phyloP scores from a whole-genome alignment of 2,888 invertebrate genomes.

The Acanthosoma haemorrhoidale region DNA sequence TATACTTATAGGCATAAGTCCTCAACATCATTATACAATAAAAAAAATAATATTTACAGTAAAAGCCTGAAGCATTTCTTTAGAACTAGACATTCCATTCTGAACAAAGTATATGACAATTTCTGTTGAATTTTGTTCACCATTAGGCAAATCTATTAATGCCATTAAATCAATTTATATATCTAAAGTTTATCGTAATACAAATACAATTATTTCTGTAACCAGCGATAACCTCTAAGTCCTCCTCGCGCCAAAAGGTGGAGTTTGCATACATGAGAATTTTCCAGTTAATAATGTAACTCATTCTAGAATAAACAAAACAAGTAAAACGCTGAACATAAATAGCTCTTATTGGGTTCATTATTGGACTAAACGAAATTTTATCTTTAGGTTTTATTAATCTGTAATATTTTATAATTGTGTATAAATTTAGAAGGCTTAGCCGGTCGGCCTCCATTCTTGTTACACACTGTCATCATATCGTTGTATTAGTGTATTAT shows the following conservation, averaged over 20 bases:
- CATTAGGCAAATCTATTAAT: background rate
- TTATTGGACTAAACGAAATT: background rate
- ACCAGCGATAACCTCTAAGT: no score
- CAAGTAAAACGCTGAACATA: no score
- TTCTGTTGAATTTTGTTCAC: background rate
- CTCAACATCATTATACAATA: background rate
- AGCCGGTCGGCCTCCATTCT: conserved; percentile 11
- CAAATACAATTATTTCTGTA: no score
- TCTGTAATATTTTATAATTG: background rate
- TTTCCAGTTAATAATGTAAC: background rate
- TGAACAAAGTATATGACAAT: conserved; percentile 32
- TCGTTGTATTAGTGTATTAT: conserved; percentile 5
- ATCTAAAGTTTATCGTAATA: no score
- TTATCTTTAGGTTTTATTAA: background rate
- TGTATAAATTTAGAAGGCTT: background rate
- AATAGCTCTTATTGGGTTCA: no score
- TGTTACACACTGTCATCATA: conserved; percentile 17
- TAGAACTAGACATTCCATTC: conserved; percentile 25
- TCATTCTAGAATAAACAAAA: background rate
- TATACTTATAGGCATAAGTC: no score
- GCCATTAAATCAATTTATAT: background rate
- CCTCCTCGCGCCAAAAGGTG: background rate
- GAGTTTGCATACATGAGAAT: background rate
- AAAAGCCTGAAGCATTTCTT: conserved; percentile 33
- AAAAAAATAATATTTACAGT: conserved; percentile 10